Base-by-base conservation (phyloP, 2,888 invertebrate species). In the Eumacrocentrus americanus region DNA sequence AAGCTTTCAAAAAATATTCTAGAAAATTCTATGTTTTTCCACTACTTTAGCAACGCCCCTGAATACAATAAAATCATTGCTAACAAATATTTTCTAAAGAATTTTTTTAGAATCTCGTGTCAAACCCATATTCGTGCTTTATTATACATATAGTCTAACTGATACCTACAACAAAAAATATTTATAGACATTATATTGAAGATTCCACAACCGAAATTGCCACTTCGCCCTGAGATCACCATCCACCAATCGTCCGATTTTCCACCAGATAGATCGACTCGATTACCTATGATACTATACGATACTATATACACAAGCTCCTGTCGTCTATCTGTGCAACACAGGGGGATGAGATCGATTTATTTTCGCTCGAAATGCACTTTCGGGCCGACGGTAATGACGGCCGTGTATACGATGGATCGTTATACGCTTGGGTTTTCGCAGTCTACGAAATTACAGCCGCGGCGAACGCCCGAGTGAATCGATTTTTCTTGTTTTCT, bases 291-390 rank as follows among this genome's bases (percentile, higher is more conserved):
- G 11, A 2, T 1, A 23, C 25, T 11, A 18, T 42, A 11, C 11
- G 7, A 42, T 9, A 16, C 11, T 16, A 18, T 1, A 42, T 3
- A 42, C 20, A 12, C 16, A 14, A n/a, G n/a, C 1, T 20, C 25
- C 4, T n/a, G 12, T 22, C 4, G 6, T 25, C 20, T 11, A 34
- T 18, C 18, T 29, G 12, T 44, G 18, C 16, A 54, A 35, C 7
- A 12, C n/a, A 5, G 14, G 11, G 9, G 6, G 50, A 48, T 60
- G 16, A 47, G 12, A 34, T 60, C 60, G 48, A 60, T 60, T 60
- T 60, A 55, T 60, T 60, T 44, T 54, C 54, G 20, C 42, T 60
- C 29, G 54, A 55, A 60, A 50, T 54, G 60, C 54, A 60, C 54
- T 60, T 60, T 60, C 51, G 20, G 23, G 42, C 18, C 35, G 47